A percentile compares a stretch with the other conserved stretches of the same genome.
phyloP scores from a whole-genome alignment of 2,888 invertebrate species.

The Cheilosia urbana region DNA sequence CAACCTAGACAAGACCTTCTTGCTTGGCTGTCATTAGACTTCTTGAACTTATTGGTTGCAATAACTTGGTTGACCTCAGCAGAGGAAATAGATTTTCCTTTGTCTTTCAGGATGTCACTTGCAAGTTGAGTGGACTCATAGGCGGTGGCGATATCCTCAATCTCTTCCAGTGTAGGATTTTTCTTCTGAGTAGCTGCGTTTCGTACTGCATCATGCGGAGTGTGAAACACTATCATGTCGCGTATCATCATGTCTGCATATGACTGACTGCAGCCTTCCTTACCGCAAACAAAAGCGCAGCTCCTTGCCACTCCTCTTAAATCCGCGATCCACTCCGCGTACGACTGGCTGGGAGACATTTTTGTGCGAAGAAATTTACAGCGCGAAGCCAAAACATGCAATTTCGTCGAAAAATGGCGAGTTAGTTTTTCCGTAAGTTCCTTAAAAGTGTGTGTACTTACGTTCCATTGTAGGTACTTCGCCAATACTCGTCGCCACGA shows the following conservation, averaged over 20 bases:
- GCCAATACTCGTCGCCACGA: too few species aligned
- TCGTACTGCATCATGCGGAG: conserved; percentile 55
- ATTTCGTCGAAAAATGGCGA: conserved; percentile 17
- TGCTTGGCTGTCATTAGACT: neutral
- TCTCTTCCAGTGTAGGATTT: conserved; percentile 41
- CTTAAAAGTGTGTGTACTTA: conserved; percentile 34
- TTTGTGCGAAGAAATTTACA: conserved; percentile 32
- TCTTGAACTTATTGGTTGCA: neutral
- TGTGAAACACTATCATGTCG: conserved; percentile 58
- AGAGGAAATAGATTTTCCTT: conserved; percentile 2
- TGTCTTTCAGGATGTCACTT: conserved; percentile 31
- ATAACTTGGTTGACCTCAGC: conserved; percentile 19
- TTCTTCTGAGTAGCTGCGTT: conserved; percentile 34
- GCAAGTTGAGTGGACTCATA: conserved; percentile 31
- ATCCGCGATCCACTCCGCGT: neutral
- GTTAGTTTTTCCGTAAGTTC: conserved; percentile 35
- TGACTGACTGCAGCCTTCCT: conserved; percentile 33
- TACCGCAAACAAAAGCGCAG: neutral
- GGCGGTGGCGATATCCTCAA: conserved; percentile 42
- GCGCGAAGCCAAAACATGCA: conserved; percentile 33
- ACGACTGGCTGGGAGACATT: conserved; percentile 13
- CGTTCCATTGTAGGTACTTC: neutral
- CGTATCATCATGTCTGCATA: conserved; percentile 60
- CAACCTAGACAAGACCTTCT: conserved; percentile 13
- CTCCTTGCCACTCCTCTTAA: too few species aligned